Evolutionary conservation across 2,888 invertebrate species (phyloP).

Genomic region (Ichneumoninae sp.): DNA sequence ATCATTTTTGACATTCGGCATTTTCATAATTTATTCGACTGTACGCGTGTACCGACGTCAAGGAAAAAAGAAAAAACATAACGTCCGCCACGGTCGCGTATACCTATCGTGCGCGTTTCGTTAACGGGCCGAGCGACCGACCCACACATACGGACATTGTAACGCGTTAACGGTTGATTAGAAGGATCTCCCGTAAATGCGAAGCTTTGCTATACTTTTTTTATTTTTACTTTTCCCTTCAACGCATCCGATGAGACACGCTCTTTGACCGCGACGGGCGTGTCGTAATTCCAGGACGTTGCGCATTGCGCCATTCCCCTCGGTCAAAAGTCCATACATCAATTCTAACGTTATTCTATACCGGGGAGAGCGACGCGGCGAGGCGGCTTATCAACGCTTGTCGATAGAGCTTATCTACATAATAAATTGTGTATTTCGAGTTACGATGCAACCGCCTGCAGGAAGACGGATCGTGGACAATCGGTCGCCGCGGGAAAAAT

Average conservation of each 20-base stretch:
- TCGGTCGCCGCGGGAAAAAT: background rate
- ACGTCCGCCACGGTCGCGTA: constrained; percentile 27
- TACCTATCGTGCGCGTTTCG: constrained; percentile 35
- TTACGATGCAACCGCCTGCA: background rate
- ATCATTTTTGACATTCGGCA: constrained; percentile 80
- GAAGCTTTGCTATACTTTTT: constrained; percentile 40
- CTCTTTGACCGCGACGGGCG: constrained; percentile 59
- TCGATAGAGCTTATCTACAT: constrained; percentile 14
- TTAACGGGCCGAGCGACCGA: constrained; percentile 46
- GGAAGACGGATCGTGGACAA: background rate
- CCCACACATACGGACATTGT: constrained; percentile 40
- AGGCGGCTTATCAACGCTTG: background rate
- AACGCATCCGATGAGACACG: constrained; percentile 58
- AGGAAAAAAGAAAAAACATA: background rate
- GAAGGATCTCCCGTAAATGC: constrained; percentile 60
- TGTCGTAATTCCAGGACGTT: constrained; percentile 59
- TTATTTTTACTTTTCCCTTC: constrained; percentile 4
- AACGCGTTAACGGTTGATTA: constrained; percentile 66
- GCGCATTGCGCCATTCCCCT: constrained; percentile 40
- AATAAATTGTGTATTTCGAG: constrained; percentile 1
- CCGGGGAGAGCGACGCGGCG: background rate
- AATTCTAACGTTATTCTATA: constrained; percentile 42
- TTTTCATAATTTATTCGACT: constrained; percentile 81
- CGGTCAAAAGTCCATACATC: constrained; percentile 40
- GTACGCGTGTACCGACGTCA: constrained; percentile 27